Percentiles rank a stretch among this genome's conserved stretches.
These are phyloP conservation scores for Calameuta idolon DNA, from an alignment of 2,888 invertebrate species.

Conservation along the genomic window DNA sequence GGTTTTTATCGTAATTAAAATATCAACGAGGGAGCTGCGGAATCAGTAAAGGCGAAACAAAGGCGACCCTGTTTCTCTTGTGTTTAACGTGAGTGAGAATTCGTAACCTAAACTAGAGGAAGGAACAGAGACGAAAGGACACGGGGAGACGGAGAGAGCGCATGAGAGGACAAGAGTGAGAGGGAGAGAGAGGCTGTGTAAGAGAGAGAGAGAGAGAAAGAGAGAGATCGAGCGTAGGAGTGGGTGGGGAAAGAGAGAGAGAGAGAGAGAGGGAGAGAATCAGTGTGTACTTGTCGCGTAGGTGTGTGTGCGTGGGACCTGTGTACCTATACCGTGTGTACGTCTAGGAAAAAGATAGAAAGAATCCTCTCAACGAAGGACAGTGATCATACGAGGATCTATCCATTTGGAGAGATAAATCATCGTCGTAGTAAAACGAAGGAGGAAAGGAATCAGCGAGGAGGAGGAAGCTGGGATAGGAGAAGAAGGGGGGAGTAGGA, in stretches of 20 bases:
- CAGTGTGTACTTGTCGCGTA: conserved; percentile 5
- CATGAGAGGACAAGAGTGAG: conserved; percentile 7
- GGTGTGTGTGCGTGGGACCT: not conserved
- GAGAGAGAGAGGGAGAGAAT: conserved; percentile 9
- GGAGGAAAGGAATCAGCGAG: not conserved
- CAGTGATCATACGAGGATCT: not conserved
- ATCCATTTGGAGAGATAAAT: not conserved
- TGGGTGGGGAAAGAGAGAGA: conserved; percentile 2
- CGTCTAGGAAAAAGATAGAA: conserved; percentile 9
- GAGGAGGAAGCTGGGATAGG: not conserved
- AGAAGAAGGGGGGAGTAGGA: not conserved
- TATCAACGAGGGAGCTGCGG: not conserved
- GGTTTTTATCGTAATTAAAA: not conserved
- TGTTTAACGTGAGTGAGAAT: conserved; percentile 9
- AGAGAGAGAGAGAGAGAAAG: conserved; percentile 7
- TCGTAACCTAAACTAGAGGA: conserved; percentile 16
- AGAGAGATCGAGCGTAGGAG: not conserved
- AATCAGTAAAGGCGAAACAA: not conserved
- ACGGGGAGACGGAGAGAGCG: conserved; percentile 11
- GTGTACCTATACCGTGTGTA: not conserved
- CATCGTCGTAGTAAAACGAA: not conserved
- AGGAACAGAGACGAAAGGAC: conserved; percentile 4
- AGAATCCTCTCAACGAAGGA: not conserved
- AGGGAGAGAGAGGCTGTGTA: conserved; percentile 16
- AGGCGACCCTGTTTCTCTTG: conserved; percentile 1